phyloP scores from a whole-genome alignment of 2,113 vertebrate species.

The Hippoglossus stenolepis region DNA sequence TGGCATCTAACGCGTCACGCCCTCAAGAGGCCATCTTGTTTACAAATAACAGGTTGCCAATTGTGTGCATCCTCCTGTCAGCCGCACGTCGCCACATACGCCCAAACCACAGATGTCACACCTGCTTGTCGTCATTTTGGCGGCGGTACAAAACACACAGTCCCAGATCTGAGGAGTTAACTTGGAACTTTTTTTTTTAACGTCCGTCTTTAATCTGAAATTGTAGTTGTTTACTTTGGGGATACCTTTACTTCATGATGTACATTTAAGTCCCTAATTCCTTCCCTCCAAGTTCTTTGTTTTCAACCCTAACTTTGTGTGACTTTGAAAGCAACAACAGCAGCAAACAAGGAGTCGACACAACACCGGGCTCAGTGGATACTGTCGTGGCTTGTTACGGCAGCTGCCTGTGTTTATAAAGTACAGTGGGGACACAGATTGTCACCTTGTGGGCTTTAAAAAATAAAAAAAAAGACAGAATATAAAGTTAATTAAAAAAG shows the following conservation, averaged over 20 bases:
- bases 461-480: too few relatives aligned
- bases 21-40: background rate
- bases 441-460: background rate
- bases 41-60: background rate
- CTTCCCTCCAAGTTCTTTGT: too few relatives aligned
- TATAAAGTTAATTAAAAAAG: too few relatives aligned
- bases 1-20: background rate
- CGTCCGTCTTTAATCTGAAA: too few relatives aligned
- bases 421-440: conserved; percentile 12
- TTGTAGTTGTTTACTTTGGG: too few relatives aligned
- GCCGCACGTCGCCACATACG: background rate
- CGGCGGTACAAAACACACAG: too few relatives aligned
- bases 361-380: too few relatives aligned
- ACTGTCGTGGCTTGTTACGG: background rate
- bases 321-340: conserved; percentile 4
- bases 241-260: too few relatives aligned
- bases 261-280: too few relatives aligned
- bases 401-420: conserved; percentile 5
- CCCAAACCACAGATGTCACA: background rate
- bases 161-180: too few relatives aligned
- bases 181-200: too few relatives aligned
- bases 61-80: background rate
- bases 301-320: background rate
- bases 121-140: background rate
- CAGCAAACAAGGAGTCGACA: background rate